Evolutionary conservation across 2,888 invertebrate genomes (phyloP), one percentile per base, ranked within the genome.

Genomic region (Rhopalosiphum nymphaeae): DNA sequence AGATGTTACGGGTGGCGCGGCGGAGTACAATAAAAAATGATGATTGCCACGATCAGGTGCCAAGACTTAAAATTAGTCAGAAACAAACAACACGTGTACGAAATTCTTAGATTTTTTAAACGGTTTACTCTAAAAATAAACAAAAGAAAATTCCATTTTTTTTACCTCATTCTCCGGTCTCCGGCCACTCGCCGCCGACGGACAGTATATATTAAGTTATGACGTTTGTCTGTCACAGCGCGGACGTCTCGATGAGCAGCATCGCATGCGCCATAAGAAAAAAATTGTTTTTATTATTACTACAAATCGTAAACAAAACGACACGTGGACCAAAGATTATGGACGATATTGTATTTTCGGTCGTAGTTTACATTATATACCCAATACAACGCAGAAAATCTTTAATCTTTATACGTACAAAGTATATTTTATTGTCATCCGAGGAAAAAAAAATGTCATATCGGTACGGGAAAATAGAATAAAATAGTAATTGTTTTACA

Each of bases 11-110:
- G 10, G n/a, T 29, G n/a, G 29, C 7, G 25, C 11, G 67, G 42
- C 21, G 67, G 49, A 36, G 42, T 42, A 42, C 26, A 13, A 44
- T 44, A 67, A 53, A 89, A 84, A 88, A 84, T 84, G 84, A 89
- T 46, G 84, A 93, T 89, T 89, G 44, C 92, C 61, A 36, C 53
- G 84, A 89, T 53, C 92, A 93, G 89, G 93, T 93, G 88, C 93
- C 93, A 89, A 93, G 78, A 93, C 84, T 93, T 93, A 93, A 92
- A 92, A 92, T 93, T 89, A 93, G 84, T 93, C 44, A 57, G 25
- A 89, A 93, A 93, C 67, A 92, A 91, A 78, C 78, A 57, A 86
- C 57, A 36, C 46, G 36, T 36, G 42, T 42, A 67, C 21, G 29
- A 56, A 92, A 88, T 88, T 67, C 67, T 53, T 26, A 88, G n/a